A percentile compares a stretch with the other conserved stretches of the same genome.
Evolutionary conservation across 2,113 vertebrate genomes (phyloP).

Genomic region (Stigmatopora argus): DNA sequence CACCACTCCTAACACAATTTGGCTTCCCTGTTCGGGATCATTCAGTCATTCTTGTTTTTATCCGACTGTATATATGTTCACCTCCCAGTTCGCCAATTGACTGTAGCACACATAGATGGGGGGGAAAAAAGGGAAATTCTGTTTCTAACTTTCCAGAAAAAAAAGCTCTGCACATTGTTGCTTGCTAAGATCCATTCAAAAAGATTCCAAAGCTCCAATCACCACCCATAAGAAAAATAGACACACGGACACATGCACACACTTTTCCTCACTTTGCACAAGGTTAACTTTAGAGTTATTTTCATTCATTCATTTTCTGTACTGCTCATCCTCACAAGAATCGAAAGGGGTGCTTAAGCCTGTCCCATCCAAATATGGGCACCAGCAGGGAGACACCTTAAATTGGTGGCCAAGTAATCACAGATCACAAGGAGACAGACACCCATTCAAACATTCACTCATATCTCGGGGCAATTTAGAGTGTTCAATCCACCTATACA

Average conservation of each 20-base stretch:
- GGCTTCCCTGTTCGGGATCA: conserved; percentile 3
- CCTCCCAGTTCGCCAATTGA: neutral
- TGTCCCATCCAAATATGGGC: too few relatives aligned
- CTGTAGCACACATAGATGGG: neutral
- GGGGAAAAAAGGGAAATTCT: neutral
- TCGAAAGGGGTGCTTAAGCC: too few relatives aligned
- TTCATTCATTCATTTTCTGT: neutral
- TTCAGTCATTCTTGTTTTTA: neutral
- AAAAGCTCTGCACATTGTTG: neutral
- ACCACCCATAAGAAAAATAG: neutral
- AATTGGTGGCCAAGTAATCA: too few relatives aligned
- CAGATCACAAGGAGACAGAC: too few relatives aligned
- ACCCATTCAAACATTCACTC: too few relatives aligned
- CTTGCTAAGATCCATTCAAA: neutral
- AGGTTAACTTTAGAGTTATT: neutral
- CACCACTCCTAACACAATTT: neutral
- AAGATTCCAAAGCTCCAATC: neutral
- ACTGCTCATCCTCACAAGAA: too few relatives aligned
- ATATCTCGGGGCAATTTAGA: too few relatives aligned
- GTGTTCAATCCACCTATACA: too few relatives aligned
- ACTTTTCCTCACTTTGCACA: neutral
- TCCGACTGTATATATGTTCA: neutral
- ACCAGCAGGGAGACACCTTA: too few relatives aligned
- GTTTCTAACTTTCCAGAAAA: neutral
- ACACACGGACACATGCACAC: neutral